These are phyloP conservation scores for Nymphalis urticae DNA, from an alignment of 2,888 invertebrate species.

Conservation along the genomic window DNA sequence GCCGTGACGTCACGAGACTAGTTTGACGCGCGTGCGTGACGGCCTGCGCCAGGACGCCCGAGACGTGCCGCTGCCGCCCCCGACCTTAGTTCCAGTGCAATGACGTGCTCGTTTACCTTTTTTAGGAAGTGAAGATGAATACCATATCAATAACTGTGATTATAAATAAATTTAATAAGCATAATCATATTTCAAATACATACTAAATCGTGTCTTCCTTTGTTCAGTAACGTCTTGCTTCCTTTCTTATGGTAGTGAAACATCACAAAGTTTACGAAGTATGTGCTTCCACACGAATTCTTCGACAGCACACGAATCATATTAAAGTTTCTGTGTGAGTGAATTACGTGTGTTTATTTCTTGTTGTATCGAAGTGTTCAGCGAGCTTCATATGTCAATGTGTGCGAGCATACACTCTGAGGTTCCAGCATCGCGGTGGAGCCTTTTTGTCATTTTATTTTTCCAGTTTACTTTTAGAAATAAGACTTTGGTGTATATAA, in stretches of 20 bases:
- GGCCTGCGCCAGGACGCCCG: constrained; percentile 73
- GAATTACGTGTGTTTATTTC: constrained; percentile 61
- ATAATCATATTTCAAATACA: neutral
- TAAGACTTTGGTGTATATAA: constrained; percentile 46
- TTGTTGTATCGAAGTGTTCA: constrained; percentile 58
- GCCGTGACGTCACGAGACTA: constrained; percentile 79
- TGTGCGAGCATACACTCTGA: constrained; percentile 62
- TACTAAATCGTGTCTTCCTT: constrained; percentile 24
- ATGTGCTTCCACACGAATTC: constrained; percentile 34
- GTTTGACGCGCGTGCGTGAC: constrained; percentile 78
- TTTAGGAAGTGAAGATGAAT: constrained; percentile 41
- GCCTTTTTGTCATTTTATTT: constrained; percentile 78
- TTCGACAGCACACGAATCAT: constrained; percentile 39
- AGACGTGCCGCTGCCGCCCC: constrained; percentile 68
- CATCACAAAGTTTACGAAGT: constrained; percentile 23
- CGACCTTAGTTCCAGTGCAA: constrained; percentile 71
- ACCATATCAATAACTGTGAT: constrained; percentile 28
- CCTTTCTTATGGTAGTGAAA: constrained; percentile 26
- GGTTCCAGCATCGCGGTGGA: constrained; percentile 62
- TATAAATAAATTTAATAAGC: constrained; percentile 17
- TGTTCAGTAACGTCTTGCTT: constrained; percentile 28
- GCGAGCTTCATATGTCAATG: constrained; percentile 57
- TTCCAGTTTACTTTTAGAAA: constrained; percentile 68
- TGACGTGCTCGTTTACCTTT: constrained; percentile 72
- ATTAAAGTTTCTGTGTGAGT: constrained; percentile 54